phyloP scores from a whole-genome alignment of 2,888 invertebrate genomes.

The Pterobdella sp. region DNA sequence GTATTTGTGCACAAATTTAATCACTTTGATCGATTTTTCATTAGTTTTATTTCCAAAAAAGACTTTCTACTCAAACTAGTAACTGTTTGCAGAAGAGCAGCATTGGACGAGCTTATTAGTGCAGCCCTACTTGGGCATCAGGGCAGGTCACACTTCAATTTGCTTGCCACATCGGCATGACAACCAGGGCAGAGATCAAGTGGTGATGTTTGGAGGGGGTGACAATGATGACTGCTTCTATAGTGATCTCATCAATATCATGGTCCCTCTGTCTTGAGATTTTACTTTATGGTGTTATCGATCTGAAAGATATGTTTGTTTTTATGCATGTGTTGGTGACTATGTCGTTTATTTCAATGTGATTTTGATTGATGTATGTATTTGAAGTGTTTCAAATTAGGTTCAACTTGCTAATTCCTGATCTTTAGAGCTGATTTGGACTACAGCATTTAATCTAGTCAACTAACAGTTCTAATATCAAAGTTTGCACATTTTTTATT shows the following conservation, averaged over 20 bases:
- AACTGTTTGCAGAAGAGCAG: conserved; percentile 42
- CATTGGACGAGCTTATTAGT: conserved; percentile 40
- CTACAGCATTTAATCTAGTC: too few relatives aligned
- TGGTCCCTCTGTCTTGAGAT: conserved; percentile 18
- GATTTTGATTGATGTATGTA: too few relatives aligned
- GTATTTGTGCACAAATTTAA: too few relatives aligned
- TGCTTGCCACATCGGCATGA: conserved; percentile 47
- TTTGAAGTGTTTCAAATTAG: too few relatives aligned
- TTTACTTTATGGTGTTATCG: too few relatives aligned
- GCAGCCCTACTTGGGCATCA: conserved; percentile 34
- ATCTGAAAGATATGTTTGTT: too few relatives aligned
- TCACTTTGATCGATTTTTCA: neutral
- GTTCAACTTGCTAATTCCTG: too few relatives aligned
- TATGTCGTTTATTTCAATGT: too few relatives aligned
- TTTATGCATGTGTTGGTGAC: too few relatives aligned
- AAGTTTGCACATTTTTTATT: too few relatives aligned
- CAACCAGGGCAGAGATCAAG: conserved; percentile 45
- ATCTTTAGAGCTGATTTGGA: too few relatives aligned
- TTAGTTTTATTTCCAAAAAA: neutral
- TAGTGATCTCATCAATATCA: conserved; percentile 42
- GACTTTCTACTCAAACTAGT: neutral
- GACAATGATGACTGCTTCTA: conserved; percentile 49
- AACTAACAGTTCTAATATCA: too few relatives aligned
- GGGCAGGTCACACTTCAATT: conserved; percentile 45
- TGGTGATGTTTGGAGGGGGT: conserved; percentile 49